phyloP scores from a whole-genome alignment of 2,113 vertebrate species.

The Trogon surrucura region DNA sequence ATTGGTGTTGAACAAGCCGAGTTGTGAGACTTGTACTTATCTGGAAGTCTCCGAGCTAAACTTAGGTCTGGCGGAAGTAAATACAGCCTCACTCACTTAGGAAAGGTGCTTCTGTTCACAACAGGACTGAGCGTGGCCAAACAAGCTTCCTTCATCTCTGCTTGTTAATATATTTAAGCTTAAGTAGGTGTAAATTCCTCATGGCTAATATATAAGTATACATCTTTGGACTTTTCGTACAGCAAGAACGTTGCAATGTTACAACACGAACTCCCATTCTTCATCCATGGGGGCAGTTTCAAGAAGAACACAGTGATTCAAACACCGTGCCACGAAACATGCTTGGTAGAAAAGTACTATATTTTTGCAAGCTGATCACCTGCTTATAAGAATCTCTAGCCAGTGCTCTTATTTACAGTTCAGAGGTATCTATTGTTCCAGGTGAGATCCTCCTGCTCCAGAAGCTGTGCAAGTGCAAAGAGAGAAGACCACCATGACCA shows the following conservation, averaged over 20 bases:
- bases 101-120: neutral
- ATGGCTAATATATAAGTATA: neutral
- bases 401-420: neutral
- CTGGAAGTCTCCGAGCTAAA: neutral
- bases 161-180: neutral
- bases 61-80: neutral
- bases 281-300: neutral
- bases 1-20: neutral
- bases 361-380: neutral
- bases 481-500: neutral
- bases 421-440: neutral
- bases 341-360: neutral
- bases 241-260: neutral
- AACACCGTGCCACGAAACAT: neutral
- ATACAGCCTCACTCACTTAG: neutral
- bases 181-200: neutral
- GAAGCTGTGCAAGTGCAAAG: neutral
- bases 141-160: neutral
- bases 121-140: neutral
- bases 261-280: neutral
- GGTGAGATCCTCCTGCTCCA: neutral
- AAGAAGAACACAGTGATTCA: neutral
- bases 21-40: neutral
- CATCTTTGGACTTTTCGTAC: neutral
- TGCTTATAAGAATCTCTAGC: neutral